phyloP scores from a whole-genome alignment of 2,113 vertebrate species.

The Semnornis frantzii region DNA sequence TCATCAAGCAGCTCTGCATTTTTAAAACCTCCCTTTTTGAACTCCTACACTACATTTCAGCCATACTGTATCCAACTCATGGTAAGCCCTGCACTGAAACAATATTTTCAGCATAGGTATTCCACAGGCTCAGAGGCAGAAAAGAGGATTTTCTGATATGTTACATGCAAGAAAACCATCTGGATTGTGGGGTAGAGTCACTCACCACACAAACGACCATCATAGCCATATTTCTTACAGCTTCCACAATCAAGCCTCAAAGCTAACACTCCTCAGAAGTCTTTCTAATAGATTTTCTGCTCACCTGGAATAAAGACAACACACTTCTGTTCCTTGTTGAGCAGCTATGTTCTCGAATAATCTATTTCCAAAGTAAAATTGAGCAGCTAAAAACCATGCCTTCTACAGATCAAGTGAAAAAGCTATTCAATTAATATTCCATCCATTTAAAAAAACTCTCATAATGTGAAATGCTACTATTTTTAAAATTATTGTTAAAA shows the following conservation, averaged over 20 bases:
- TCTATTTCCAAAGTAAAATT: neutral
- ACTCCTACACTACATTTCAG: conserved; percentile 33
- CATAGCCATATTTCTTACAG: conserved; percentile 13
- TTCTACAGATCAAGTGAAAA: neutral
- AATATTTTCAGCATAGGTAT: neutral
- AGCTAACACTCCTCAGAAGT: neutral
- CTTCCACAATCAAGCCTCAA: conserved; percentile 16
- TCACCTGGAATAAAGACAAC: conserved; percentile 45
- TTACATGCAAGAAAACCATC: neutral
- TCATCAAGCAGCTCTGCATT: conserved; percentile 20
- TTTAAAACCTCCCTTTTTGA: conserved; percentile 1
- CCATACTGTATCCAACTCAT: conserved; percentile 17
- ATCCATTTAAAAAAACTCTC: neutral
- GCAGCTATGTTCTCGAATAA: neutral
- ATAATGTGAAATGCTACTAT: neutral
- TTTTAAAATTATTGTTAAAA: neutral
- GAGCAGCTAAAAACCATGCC: neutral
- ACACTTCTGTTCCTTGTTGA: neutral
- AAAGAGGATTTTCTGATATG: neutral
- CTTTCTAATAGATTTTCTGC: conserved; percentile 6
- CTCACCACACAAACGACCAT: conserved; percentile 19
- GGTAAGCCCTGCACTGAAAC: neutral
- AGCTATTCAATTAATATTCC: neutral
- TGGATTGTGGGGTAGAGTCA: conserved; percentile 19
- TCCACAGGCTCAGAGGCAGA: neutral